Percentiles rank a stretch among this genome's conserved stretches.
phyloP scores from a whole-genome alignment of 2,888 invertebrate species.

The Lepidochrysops patricia region DNA sequence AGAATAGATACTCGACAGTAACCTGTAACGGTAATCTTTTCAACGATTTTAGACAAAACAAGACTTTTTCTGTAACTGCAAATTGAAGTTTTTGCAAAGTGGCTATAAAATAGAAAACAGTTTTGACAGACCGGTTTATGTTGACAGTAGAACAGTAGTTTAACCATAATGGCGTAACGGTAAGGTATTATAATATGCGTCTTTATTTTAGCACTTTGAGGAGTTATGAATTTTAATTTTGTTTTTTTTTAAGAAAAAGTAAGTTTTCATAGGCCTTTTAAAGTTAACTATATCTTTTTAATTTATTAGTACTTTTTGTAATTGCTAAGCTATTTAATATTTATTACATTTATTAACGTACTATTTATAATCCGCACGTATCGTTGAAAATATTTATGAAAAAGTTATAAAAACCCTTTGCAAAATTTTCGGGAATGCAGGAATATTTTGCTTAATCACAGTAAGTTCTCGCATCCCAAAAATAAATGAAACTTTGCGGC shows the following conservation, averaged over 20 bases:
- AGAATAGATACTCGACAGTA: neutral
- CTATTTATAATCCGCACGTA: neutral
- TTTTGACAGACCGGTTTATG: neutral
- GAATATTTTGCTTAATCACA: conserved; percentile 8
- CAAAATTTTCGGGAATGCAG: neutral
- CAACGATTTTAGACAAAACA: neutral
- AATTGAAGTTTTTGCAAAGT: neutral
- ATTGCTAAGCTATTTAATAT: too few species aligned
- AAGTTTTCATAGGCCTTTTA: too few species aligned
- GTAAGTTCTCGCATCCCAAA: conserved; percentile 13
- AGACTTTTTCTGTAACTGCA: neutral
- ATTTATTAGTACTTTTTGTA: too few species aligned
- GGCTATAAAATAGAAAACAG: neutral
- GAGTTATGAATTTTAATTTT: too few species aligned
- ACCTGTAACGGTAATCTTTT: neutral
- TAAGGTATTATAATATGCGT: neutral
- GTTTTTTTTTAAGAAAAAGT: too few species aligned
- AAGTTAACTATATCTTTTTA: too few species aligned
- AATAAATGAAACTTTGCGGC: conserved; percentile 4
- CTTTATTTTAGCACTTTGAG: neutral
- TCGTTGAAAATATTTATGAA: neutral
- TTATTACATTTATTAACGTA: neutral
- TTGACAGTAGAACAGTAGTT: neutral
- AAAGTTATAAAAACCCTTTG: neutral
- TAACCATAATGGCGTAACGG: neutral